A percentile compares a stretch with the other conserved stretches of the same genome.
Conservation (phyloP, 2,113 vertebrate species). For the Silurus glanis region DNA sequence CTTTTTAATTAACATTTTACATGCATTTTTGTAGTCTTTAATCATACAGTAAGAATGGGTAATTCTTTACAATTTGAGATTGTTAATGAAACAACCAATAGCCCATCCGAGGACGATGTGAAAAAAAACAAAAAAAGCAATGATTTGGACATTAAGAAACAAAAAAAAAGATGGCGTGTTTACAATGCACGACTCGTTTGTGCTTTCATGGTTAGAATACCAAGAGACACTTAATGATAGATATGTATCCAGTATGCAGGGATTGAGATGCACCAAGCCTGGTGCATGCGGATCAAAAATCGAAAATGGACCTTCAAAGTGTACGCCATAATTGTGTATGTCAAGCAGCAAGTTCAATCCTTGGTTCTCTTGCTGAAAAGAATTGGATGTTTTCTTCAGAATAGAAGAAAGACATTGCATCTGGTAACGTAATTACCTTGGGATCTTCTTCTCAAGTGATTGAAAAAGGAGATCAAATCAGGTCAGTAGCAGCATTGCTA, state of each 20-base stretch:
- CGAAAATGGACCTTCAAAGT: not conserved
- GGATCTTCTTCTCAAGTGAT: not conserved
- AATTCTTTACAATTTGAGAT: not conserved
- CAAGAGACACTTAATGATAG: not conserved
- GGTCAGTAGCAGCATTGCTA: not conserved
- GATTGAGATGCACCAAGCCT: not conserved
- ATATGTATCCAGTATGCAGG: not conserved
- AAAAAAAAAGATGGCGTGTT: not conserved
- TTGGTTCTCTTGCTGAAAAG: not conserved
- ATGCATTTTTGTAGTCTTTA: not conserved
- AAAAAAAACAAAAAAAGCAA: not conserved
- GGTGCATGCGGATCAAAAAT: not conserved
- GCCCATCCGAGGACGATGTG: not conserved
- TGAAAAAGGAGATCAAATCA: not conserved
- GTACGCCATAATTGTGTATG: not conserved
- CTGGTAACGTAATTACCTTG: not conserved
- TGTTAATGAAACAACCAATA: not conserved
- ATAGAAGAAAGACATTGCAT: not conserved
- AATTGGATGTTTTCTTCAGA: not conserved
- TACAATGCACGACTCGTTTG: not conserved
- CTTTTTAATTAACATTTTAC: not conserved
- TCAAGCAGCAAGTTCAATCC: not conserved
- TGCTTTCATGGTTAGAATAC: no score
- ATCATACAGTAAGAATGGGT: not conserved
- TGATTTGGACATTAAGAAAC: no score